Evolutionary conservation across 2,888 invertebrate genomes (phyloP).

Genomic region (Molanna angustata): DNA sequence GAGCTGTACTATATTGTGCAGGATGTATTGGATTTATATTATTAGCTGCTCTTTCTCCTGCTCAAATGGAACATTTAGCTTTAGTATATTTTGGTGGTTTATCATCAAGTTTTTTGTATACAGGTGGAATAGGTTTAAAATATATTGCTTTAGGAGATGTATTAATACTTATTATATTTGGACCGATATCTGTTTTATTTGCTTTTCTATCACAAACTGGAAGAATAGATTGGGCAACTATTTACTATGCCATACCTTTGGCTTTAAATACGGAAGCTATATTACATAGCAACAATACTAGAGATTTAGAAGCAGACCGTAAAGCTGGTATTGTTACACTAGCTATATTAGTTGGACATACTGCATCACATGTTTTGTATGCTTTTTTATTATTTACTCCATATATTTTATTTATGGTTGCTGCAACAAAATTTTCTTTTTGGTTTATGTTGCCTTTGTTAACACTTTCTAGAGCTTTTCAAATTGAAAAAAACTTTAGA

Average conservation of each 20-base stretch:
- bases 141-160: slow-evolving; percentile 95
- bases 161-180: slow-evolving; percentile 87
- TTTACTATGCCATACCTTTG: slow-evolving; percentile 90
- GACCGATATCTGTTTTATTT: slow-evolving; percentile 90
- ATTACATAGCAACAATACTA: slow-evolving; percentile 91
- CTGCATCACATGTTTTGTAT: slow-evolving; percentile 87
- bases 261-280: slow-evolving; percentile 95
- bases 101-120: slow-evolving; percentile 94
- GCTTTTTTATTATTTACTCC: slow-evolving; percentile 87
- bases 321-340: slow-evolving; percentile 91
- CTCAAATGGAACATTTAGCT: slow-evolving; percentile 92
- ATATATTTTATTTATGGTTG: slow-evolving; percentile 84
- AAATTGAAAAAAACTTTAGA: slow-evolving; percentile 85
- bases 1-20: slow-evolving; percentile 81
- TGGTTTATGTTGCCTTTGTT: slow-evolving; percentile 89
- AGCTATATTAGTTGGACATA: slow-evolving; percentile 90
- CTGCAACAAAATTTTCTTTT: slow-evolving; percentile 77
- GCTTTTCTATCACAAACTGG: slow-evolving; percentile 93
- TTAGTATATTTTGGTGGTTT: slow-evolving; percentile 93
- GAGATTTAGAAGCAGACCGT: slow-evolving; percentile 85
- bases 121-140: slow-evolving; percentile 93
- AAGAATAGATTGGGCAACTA: slow-evolving; percentile 83
- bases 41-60: slow-evolving; percentile 76
- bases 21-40: slow-evolving; percentile 83
- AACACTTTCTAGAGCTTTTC: slow-evolving; percentile 85